Percentiles rank a stretch among this genome's conserved stretches.
These are phyloP conservation scores for Lycophotia porphyrea DNA, from an alignment of 2,888 invertebrate species.

Conservation along the genomic window DNA sequence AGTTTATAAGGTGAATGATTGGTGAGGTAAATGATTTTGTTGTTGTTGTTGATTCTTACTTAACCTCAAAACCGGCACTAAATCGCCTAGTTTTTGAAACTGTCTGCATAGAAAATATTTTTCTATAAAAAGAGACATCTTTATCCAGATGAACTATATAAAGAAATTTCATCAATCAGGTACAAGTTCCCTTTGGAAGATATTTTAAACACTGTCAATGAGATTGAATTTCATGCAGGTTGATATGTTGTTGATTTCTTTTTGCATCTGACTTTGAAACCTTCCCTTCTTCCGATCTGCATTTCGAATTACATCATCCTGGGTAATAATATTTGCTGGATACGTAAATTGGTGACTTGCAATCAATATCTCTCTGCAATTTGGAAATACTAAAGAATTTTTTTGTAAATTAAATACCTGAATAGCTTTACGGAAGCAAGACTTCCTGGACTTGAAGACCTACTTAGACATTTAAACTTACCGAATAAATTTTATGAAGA, in stretches of 20 bases:
- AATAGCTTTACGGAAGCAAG: neutral
- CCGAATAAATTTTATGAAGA: neutral
- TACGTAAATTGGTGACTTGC: neutral
- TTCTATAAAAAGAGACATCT: neutral
- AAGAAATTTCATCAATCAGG: neutral
- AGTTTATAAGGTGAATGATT: too few relatives aligned
- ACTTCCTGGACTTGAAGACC: neutral
- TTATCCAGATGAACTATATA: neutral
- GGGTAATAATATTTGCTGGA: neutral
- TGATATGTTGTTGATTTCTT: neutral
- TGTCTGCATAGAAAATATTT: neutral
- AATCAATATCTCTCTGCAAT: neutral
- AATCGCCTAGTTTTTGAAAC: neutral
- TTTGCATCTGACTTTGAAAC: neutral
- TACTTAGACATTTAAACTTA: neutral
- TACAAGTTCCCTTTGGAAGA: neutral
- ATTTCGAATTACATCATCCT: neutral
- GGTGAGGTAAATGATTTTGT: too few relatives aligned
- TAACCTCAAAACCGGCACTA: neutral
- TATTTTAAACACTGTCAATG: neutral
- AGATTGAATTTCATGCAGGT: neutral
- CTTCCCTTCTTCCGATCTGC: neutral
- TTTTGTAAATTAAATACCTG: neutral
- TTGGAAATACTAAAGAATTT: neutral
- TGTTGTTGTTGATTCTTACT: slow-evolving; percentile 15